Evolutionary conservation across 2,797 vertebrate species (phyloP).

Genomic region (Pseudochaenichthys georgianus): DNA sequence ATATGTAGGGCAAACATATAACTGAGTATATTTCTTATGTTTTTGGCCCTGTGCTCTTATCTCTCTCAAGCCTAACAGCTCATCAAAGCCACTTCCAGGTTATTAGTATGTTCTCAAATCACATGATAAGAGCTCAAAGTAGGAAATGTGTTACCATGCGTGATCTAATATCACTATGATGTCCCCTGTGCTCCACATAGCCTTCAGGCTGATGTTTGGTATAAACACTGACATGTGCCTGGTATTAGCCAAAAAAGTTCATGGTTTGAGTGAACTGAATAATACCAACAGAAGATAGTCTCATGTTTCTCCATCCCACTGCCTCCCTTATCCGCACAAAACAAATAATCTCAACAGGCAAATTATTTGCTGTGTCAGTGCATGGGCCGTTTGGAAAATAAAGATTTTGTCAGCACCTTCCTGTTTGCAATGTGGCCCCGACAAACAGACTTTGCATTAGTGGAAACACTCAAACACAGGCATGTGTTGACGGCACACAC

Average conservation of each 20-base stretch:
- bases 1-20: conserved; percentile 26
- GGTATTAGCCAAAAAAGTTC: conserved; percentile 21
- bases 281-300: neutral
- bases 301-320: neutral
- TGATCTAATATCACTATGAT: conserved; percentile 9
- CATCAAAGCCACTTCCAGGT: neutral
- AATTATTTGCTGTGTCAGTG: conserved; percentile 39
- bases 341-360: conserved; percentile 41
- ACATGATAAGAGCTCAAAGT: neutral
- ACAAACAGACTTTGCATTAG: conserved; percentile 34
- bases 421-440: conserved; percentile 64
- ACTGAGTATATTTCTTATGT: conserved; percentile 8
- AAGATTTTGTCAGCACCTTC: conserved; percentile 49
- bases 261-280: conserved; percentile 7
- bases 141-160: neutral
- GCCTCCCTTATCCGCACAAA: conserved; percentile 26
- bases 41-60: conserved; percentile 11
- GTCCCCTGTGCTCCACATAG: conserved; percentile 1
- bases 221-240: conserved; percentile 34
- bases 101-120: conserved; percentile 1
- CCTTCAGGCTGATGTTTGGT: conserved; percentile 30
- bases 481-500: conserved; percentile 44
- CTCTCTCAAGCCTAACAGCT: conserved; percentile 4
- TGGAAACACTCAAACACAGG: conserved; percentile 41
- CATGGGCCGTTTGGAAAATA: conserved; percentile 55